Base-by-base conservation (phyloP, 2,797 vertebrate species). In the Enteromius thamalakanensis region DNA sequence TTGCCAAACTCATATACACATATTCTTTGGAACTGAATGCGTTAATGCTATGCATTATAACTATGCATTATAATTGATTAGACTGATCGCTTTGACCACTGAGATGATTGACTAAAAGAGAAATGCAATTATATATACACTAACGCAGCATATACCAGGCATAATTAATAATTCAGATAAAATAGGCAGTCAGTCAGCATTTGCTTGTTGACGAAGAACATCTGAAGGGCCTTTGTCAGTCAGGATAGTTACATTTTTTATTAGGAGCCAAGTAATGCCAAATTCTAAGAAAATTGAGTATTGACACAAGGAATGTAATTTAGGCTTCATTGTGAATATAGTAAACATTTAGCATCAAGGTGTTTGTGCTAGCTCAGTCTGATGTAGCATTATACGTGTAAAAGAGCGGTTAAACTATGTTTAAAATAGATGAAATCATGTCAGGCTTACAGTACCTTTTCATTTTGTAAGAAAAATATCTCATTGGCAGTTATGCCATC, bases 251-350 rank as follows among this genome's bases (percentile, higher is more conserved):
- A 5, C 26, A 34, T 49, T 26, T 64, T 64, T 62, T 62, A 15
- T 62, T 64, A 64, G 14, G 5, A 64, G 60, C 26, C 60, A 64
- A 15, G 26, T 26, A 34, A 23, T 37, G 21, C 47, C 47, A 37
- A 34, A 19, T 40, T 68, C 51, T 19, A 9, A 15, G 11, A 65
- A 19, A 21, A 19, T 0, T 14, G 19, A 23, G 17, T 76, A 76
- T 81, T 85, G 84, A 82, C 80, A 55, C 45, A 81, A 82, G 60
- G 84, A 85, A 82, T 85, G 80, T 85, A 74, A 82, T 76, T 71
- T 40, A 69, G 72, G 75, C 42, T 76, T 81, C 23, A 40, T 21
- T 60, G 53, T n/a, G 15, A 40, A 68, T 23, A 74, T 64, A n/a
- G 34, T 53, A 14, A 9, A 29, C 3, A 49, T 79, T 79, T 53